Base-by-base conservation (phyloP, 2,888 invertebrate species). In the Vanessa cardui region DNA sequence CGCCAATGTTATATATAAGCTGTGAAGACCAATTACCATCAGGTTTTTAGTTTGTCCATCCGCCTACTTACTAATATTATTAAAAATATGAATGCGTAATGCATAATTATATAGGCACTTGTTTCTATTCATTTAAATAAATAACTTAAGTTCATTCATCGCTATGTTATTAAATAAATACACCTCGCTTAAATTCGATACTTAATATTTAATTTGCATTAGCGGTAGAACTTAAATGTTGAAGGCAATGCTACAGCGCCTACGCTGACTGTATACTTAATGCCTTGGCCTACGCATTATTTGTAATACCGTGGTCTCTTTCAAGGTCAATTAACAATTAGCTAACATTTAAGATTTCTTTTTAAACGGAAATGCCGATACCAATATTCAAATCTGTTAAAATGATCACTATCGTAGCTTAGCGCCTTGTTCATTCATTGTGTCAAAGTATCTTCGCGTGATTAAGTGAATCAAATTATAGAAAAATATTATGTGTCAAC, bases 331-430 rank as follows among this genome's bases (percentile, higher is more conserved):
- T 59, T 58, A 62, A 62, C 63, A 72, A 68, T 70, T 70, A 68
- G 77, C 78, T 66, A 45, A 77, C 77, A 82, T 83, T 86, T 83
- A 84, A 87, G 71, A 75, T 66, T 85, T 83, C 84, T 82, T 80
- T 80, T 76, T 69, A 78, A 87, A 83, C 90, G 90, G 91, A 91
- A 91, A 92, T 83, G 84, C 85, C 86, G 86, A 86, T 85, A 84
- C 83, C 81, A 86, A 87, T 87, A 91, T 90, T 89, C 86, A 87
- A 90, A 90, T 88, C 73, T 46, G 77, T 85, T 84, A 81, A 77
- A 83, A 85, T 75, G 80, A 83, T 83, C 82, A 82, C 80, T 81
- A 80, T 80, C 76, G 81, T 80, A 79, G 74, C 73, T 78, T 78
- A 79, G 80, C 80, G 80, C 82, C 80, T 80, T 74, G 71, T 88